phyloP scores from a whole-genome alignment of 35 echinoderm and acorn worm genomes.

The Diadema setosum region DNA sequence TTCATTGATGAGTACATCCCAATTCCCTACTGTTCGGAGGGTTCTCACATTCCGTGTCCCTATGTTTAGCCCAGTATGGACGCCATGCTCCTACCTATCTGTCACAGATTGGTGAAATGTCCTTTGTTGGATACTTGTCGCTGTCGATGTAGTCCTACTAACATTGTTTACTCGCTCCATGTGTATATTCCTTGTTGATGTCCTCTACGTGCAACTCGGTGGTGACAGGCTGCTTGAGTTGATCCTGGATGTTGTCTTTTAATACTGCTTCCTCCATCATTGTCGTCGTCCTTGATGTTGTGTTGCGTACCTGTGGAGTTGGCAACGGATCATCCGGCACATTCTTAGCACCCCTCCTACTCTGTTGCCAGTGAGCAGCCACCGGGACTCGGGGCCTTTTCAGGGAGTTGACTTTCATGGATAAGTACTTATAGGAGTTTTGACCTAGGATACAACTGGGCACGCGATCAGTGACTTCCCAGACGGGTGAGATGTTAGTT shows the following conservation, averaged over 20 bases:
- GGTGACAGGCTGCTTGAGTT: neutral
- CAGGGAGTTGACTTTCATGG: constrained; percentile 27
- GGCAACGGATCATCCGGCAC: constrained; percentile 17
- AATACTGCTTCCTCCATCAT: neutral
- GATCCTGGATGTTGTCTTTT: neutral
- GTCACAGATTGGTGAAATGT: neutral
- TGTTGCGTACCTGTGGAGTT: neutral
- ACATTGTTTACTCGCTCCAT: too few species aligned
- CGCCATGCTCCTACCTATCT: too few species aligned
- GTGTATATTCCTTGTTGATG: too few species aligned
- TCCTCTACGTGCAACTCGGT: too few species aligned
- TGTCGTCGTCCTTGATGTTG: neutral
- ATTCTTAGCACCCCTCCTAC: constrained; percentile 31
- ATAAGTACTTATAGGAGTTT: neutral
- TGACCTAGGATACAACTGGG: constrained; percentile 12
- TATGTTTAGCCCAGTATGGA: neutral
- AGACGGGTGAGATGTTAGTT: constrained; percentile 7
- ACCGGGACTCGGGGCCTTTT: constrained; percentile 25
- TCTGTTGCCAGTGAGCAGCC: constrained; percentile 13
- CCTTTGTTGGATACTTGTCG: too few species aligned
- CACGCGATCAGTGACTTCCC: constrained; percentile 18
- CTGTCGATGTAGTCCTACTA: too few species aligned
- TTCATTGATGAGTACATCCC: neutral
- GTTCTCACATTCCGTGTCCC: constrained; percentile 33
- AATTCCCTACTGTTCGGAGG: neutral